Base-by-base conservation (phyloP, 2,888 invertebrate species). In the Amblyjoppa proteus region DNA sequence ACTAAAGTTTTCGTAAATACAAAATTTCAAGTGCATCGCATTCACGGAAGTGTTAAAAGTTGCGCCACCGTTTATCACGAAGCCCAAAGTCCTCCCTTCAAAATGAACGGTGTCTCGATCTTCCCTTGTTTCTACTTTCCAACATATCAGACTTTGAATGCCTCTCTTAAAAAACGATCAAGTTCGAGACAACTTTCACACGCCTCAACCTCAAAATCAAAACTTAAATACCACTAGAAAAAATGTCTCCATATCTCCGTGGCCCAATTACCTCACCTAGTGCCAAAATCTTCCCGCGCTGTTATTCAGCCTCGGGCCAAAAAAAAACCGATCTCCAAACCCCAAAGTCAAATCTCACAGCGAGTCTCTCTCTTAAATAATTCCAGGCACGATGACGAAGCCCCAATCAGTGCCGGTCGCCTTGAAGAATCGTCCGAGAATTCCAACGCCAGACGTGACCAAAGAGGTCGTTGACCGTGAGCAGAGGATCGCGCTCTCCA, bases 391-490 rank as follows among this genome's bases (percentile, higher is more conserved):
- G 53, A 95, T 95, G 90, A 93, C 93, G 90, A 97, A 97, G 93
- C 95, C 97, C 89, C 97, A 97, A 92, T 96, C 95, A 16, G 94
- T 96, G 51, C 96, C 96, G 7, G 95, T 96, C 87, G 96, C 96
- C n/a, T 94, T 97, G 86, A 97, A 97, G 92, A 97, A 97, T 91
- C 95, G 98, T 79, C 98, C 98, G n/a, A 95, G 98, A 76, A 98
- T 98, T 89, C 98, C 98, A 56, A 98, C 98, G 7, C 98, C 98
- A 0, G 98, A 98, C 93, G 97, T 97, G 7, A 96, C 97, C 49
- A 97, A 97, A 94, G 97, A 98, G 93, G 96, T 96, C 31, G 95
- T 96, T 83, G 97, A 97, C 89, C 95, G 96, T 79, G 97, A 97
- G 91, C 96, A 96, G 91, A 95, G 96, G 79, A 94, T 97, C 64